phyloP scores from a whole-genome alignment of 2,888 invertebrate species.

The Gerris lacustris region DNA sequence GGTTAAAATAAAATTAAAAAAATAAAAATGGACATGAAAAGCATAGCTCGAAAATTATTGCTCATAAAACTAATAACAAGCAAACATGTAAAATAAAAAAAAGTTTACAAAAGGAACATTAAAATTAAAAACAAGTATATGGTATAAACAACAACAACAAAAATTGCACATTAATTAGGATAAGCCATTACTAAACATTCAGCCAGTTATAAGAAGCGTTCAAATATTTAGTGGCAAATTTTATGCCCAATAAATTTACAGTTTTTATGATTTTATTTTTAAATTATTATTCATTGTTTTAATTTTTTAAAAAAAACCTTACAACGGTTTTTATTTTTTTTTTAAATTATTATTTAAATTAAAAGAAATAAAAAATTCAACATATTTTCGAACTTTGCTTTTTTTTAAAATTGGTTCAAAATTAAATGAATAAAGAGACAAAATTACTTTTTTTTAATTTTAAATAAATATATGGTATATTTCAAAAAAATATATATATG shows the following conservation, averaged over 20 bases:
- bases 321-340: too few relatives aligned
- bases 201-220: background rate
- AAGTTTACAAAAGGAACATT: constrained; percentile 11
- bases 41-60: constrained; percentile 2
- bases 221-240: background rate
- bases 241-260: constrained; percentile 3
- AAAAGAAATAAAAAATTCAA: too few relatives aligned
- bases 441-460: background rate
- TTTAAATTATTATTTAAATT: too few relatives aligned
- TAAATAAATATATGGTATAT: background rate
- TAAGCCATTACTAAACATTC: background rate
- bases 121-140: constrained; percentile 15
- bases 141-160: constrained; percentile 10
- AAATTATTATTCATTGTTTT: too few relatives aligned
- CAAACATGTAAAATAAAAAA: constrained; percentile 3
- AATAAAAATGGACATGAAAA: background rate
- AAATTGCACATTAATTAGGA: background rate
- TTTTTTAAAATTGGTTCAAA: too few relatives aligned
- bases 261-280: background rate
- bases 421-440: too few relatives aligned
- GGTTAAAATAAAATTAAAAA: too few relatives aligned
- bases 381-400: too few relatives aligned
- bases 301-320: too few relatives aligned
- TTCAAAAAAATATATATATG: background rate
- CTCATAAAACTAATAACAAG: constrained; percentile 26